phyloP scores from a whole-genome alignment of 1,140 invertebrate genomes.

The Nixonia krombeini region DNA sequence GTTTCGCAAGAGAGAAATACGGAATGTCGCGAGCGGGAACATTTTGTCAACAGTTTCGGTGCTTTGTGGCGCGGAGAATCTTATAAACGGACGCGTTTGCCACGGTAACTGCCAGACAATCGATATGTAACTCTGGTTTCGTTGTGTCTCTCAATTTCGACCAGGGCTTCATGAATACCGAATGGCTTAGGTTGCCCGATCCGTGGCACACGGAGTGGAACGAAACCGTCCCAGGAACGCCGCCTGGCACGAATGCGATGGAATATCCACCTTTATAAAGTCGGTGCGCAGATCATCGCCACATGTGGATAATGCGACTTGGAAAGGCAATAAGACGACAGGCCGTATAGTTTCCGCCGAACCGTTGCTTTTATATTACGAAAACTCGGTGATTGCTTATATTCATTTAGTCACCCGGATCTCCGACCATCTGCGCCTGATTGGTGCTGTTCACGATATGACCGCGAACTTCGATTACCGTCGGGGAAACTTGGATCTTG shows the following conservation, averaged over 20 bases:
- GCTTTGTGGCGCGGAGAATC: slow-evolving; percentile 21
- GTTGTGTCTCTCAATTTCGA: slow-evolving; percentile 68
- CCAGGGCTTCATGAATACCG: slow-evolving; percentile 65
- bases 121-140: slow-evolving; percentile 65
- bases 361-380: slow-evolving; percentile 11
- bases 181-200: slow-evolving; percentile 56
- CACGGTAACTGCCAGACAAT: slow-evolving; percentile 66
- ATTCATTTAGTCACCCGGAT: neutral
- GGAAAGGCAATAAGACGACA: slow-evolving; percentile 35
- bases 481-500: slow-evolving; percentile 45
- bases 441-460: slow-evolving; percentile 14
- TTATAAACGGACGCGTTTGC: slow-evolving; percentile 59
- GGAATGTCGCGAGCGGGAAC: no score
- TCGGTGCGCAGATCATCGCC: slow-evolving; percentile 17
- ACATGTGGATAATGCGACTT: slow-evolving; percentile 31
- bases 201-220: slow-evolving; percentile 39
- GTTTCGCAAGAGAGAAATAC: no score
- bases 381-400: slow-evolving; percentile 10
- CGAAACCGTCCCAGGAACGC: slow-evolving; percentile 62
- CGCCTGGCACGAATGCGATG: slow-evolving; percentile 58
- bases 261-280: slow-evolving; percentile 43
- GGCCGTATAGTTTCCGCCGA: slow-evolving; percentile 17
- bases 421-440: slow-evolving; percentile 11
- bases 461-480: neutral
- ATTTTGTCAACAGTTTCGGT: slow-evolving; percentile 24